Percentiles rank a stretch among this genome's conserved stretches.
phyloP scores from a whole-genome alignment of 2,888 invertebrate genomes.

The Zootermopsis nevadensis region DNA sequence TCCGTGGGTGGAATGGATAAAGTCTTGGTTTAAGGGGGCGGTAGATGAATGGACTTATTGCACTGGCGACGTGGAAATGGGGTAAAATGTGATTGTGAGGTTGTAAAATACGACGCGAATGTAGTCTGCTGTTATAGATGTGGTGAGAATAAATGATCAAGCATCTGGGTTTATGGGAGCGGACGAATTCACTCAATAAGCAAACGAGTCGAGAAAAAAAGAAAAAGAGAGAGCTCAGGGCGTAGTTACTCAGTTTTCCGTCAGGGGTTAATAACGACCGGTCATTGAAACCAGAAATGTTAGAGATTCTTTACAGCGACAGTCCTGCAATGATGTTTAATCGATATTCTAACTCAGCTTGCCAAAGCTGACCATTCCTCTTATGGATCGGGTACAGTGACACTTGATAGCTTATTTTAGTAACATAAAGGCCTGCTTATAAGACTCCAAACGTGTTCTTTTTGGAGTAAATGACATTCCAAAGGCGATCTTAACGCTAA shows the following conservation, averaged over 20 bases:
- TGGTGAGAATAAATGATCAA: not conserved
- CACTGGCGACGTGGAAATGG: not conserved
- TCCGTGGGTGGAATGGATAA: not conserved
- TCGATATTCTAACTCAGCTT: not conserved
- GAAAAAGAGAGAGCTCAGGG: not conserved
- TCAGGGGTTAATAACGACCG: not conserved
- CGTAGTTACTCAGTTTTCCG: not conserved
- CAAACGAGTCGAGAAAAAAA: not conserved
- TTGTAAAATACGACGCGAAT: not conserved
- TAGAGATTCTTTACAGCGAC: not conserved
- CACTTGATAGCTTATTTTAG: too few species aligned
- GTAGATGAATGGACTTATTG: conserved; percentile 14
- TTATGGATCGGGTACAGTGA: too few species aligned
- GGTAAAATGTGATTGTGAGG: not conserved
- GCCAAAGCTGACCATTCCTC: too few species aligned
- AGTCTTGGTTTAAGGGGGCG: too few species aligned
- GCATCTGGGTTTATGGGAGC: not conserved
- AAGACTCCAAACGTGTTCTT: too few species aligned
- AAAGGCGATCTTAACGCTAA: too few species aligned
- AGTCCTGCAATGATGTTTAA: not conserved
- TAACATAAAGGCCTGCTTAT: too few species aligned
- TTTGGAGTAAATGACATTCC: too few species aligned
- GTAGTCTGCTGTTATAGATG: not conserved
- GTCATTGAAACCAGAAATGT: not conserved
- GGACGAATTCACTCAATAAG: not conserved